Conservation (phyloP, 2,113 vertebrate genomes). For the Aleadryas rufinucha region DNA sequence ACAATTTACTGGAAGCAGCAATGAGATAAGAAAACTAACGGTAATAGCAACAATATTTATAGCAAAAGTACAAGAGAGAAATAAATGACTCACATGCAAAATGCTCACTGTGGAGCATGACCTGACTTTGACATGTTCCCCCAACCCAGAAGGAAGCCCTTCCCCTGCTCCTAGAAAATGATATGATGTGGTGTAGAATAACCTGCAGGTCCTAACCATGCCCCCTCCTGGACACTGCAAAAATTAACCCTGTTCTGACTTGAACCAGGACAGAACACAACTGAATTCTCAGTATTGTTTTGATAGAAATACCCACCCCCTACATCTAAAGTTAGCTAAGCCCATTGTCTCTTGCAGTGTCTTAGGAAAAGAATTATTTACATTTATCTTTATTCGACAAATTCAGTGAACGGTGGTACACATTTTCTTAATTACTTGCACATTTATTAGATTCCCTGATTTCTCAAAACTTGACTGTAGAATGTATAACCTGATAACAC, state of each 20-base stretch:
- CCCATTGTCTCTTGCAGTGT: neutral
- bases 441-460: neutral
- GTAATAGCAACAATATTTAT: neutral
- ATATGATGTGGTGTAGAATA: neutral
- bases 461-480: neutral
- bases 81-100: neutral
- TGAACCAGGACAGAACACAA: neutral
- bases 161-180: neutral
- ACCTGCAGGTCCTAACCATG: neutral
- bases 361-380: neutral
- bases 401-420: neutral
- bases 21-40: neutral
- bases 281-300: neutral
- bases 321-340: neutral
- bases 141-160: neutral
- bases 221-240: neutral
- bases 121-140: accelerated
- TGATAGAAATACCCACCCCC: neutral
- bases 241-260: neutral
- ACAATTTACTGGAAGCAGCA: neutral
- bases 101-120: neutral
- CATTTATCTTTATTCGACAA: neutral
- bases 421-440: neutral
- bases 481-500: neutral
- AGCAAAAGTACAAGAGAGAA: neutral